Evolutionary conservation across 1,140 invertebrate genomes (phyloP).

Genomic region (Conopomorpha cramerella): DNA sequence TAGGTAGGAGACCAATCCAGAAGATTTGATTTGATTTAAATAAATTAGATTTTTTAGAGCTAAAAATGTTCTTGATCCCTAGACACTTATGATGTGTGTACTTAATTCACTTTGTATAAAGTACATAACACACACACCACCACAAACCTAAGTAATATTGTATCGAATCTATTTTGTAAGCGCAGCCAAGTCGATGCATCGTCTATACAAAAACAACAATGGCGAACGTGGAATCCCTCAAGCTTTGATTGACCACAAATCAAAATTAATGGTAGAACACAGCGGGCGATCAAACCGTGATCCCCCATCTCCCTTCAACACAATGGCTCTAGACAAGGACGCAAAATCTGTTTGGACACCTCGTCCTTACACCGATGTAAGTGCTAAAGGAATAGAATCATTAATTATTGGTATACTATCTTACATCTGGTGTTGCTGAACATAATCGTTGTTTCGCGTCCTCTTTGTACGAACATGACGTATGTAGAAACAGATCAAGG

Average conservation of each 20-base stretch:
- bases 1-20: no score
- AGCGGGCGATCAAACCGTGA: conserved; percentile 40
- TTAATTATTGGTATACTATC: conserved; percentile 58
- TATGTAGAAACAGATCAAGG: no score
- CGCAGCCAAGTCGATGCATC: no score
- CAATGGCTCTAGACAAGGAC: conserved; percentile 13
- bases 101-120: no score
- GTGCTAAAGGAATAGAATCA: conserved; percentile 60
- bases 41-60: no score
- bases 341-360: conserved; percentile 47
- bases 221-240: conserved; percentile 57
- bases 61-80: no score
- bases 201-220: conserved; percentile 49
- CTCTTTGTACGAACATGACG: no score
- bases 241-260: conserved; percentile 60
- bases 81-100: neutral
- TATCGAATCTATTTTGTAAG: no score
- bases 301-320: conserved; percentile 16
- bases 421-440: no score
- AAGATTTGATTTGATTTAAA: no score
- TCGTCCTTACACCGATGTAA: conserved; percentile 56
- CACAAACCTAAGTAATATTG: no score
- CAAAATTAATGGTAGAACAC: conserved; percentile 57
- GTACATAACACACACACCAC: neutral
- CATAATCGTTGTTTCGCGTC: no score